Evolutionary conservation across 2,888 invertebrate species (phyloP), one percentile per base, ranked within the genome.

Genomic region (Pilophorus perplexus): DNA sequence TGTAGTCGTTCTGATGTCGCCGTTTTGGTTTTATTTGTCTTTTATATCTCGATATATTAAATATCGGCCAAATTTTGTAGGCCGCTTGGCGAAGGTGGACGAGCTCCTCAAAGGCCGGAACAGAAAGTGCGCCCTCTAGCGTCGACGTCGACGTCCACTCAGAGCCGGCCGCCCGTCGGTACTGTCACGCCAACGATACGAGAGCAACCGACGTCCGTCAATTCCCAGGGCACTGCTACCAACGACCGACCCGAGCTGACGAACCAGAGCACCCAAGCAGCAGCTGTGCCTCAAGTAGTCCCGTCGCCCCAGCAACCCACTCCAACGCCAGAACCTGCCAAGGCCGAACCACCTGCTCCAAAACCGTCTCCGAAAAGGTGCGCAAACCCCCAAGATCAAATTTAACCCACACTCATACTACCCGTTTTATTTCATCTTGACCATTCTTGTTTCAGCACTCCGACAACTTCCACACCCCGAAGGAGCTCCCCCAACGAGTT

Each of bases 121-220:
- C 72, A 72, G 65, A 72, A 72, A 67, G 72, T 73, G 14, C 68
- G 72, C n/a, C 73, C 73, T 1, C 50, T 70, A n/a, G 54, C 50
- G 8, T 20, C 64, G 37, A 38, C 54, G 27, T 27, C 55, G 22
- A 37, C 46, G 16, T 28, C 54, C 4, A 38, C 67, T 6, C 28
- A 33, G 12, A 37, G 27, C 50, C 66, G 69, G 71, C n/a, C n/a
- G n/a, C 82, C 83, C 1, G 76, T 83, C 5, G 82, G 82, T 5
- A 81, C 82, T 0, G 81, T 83, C 0, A 83, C 83, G 71, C 81
- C 82, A 2, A 81, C 80, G 8, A 75, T 78, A 1, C 77, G 83
- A 46, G 76, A 77, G 55, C 62, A 44, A 27, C 78, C 77, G 71
- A 65, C 64, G 27, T 25, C 46, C 18, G 55, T 57, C 46, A 67